phyloP scores from a whole-genome alignment of 2,113 vertebrate genomes.

The Myrmecobius fasciatus region DNA sequence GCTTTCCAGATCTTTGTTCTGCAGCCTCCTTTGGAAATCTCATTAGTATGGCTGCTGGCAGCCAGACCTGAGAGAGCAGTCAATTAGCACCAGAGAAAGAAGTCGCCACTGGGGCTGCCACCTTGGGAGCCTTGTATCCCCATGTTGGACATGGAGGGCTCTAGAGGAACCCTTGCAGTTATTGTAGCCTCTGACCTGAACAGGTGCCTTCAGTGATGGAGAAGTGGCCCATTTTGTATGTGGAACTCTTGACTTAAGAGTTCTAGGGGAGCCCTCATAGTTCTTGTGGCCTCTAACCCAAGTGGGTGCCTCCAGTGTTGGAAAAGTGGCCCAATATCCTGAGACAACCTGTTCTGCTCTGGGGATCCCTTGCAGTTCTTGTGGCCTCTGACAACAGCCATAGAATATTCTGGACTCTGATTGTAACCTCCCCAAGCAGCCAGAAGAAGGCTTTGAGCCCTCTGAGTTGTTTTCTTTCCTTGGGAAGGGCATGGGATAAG shows the following conservation, averaged over 20 bases:
- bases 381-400: too few species aligned
- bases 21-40: neutral
- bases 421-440: too few species aligned
- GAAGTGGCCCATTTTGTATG: neutral
- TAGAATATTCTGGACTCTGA: too few species aligned
- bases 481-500: neutral
- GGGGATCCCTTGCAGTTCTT: too few species aligned
- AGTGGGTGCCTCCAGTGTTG: neutral
- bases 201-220: neutral
- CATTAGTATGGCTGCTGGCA: neutral
- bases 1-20: constrained; percentile 17
- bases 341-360: neutral
- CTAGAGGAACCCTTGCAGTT: neutral
- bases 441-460: neutral
- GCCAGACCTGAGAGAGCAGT: neutral
- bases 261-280: neutral
- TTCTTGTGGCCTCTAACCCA: neutral
- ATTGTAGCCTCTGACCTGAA: neutral
- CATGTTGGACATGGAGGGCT: too few species aligned
- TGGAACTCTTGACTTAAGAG: too few species aligned
- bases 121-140: too few species aligned
- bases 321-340: neutral
- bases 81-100: neutral
- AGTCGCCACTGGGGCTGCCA: too few species aligned
- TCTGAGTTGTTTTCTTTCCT: neutral